phyloP scores from a whole-genome alignment of 2,113 vertebrate genomes.

The Upupa epops region DNA sequence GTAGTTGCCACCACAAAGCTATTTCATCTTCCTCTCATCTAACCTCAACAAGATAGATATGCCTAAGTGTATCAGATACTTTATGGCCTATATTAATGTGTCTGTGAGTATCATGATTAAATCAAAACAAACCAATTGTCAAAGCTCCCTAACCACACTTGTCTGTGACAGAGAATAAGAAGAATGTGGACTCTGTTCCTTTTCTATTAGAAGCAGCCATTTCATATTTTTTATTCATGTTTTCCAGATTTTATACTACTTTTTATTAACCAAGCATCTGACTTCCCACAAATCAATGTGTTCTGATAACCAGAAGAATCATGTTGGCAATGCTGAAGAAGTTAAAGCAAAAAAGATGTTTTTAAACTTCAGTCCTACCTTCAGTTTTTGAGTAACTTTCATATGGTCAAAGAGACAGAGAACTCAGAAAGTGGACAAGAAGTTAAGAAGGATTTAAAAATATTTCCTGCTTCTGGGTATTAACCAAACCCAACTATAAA shows the following conservation, averaged over 20 bases:
- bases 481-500: slow-evolving; percentile 16
- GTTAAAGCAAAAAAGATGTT: background rate
- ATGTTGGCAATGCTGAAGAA: background rate
- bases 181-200: background rate
- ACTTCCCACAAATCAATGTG: background rate
- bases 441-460: slow-evolving; percentile 50
- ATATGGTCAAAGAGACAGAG: background rate
- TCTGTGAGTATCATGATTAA: slow-evolving; percentile 47
- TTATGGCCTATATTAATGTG: slow-evolving; percentile 37
- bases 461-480: slow-evolving; percentile 39
- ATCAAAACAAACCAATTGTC: slow-evolving; percentile 44
- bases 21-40: slow-evolving; percentile 2
- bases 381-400: background rate
- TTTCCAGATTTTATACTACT: background rate
- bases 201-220: background rate
- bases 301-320: background rate
- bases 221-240: background rate
- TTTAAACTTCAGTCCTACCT: background rate
- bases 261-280: background rate
- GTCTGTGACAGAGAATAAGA: background rate
- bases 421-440: slow-evolving; percentile 15
- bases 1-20: background rate
- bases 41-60: background rate
- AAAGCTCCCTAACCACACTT: background rate
- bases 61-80: background rate